These are phyloP conservation scores for Nycticryphes semicollaris DNA, from an alignment of 2,113 vertebrate genomes.

Conservation along the genomic window DNA sequence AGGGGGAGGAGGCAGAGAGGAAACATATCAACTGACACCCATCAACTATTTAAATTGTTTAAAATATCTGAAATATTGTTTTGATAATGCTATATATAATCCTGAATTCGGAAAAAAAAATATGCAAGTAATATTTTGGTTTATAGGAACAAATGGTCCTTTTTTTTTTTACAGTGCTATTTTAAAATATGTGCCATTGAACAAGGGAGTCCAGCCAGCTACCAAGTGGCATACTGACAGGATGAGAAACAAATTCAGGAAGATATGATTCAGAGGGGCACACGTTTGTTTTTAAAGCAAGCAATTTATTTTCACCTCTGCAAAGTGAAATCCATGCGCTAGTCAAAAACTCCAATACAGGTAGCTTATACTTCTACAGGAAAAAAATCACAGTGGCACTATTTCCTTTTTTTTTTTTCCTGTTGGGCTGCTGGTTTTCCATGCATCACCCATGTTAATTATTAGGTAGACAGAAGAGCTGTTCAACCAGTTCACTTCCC, in stretches of 20 bases:
- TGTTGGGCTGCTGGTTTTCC: constrained; percentile 56
- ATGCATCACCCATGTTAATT: constrained; percentile 68
- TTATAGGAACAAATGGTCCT: constrained; percentile 75
- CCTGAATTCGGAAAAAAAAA: constrained; percentile 61
- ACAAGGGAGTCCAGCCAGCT: constrained; percentile 82
- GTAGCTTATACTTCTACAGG: constrained; percentile 54
- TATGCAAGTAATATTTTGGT: constrained; percentile 74
- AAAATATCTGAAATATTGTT: constrained; percentile 77
- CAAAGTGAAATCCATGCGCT: constrained; percentile 45
- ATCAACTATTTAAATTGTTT: constrained; percentile 74
- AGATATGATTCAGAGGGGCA: constrained; percentile 71
- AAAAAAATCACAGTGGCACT: neutral
- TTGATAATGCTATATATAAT: constrained; percentile 76
- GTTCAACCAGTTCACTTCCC: constrained; percentile 77
- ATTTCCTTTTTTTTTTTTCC: neutral
- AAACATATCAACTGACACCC: constrained; percentile 72
- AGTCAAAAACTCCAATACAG: constrained; percentile 49
- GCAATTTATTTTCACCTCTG: constrained; percentile 66
- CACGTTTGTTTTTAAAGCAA: constrained; percentile 74
- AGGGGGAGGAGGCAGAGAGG: constrained; percentile 72
- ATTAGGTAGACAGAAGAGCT: constrained; percentile 76
- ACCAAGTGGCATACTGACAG: constrained; percentile 80
- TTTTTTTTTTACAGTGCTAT: constrained; percentile 54
- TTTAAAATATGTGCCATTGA: constrained; percentile 79
- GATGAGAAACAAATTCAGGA: constrained; percentile 76